Conservation (phyloP, 2,888 invertebrate genomes). For the Andrena minutula region DNA sequence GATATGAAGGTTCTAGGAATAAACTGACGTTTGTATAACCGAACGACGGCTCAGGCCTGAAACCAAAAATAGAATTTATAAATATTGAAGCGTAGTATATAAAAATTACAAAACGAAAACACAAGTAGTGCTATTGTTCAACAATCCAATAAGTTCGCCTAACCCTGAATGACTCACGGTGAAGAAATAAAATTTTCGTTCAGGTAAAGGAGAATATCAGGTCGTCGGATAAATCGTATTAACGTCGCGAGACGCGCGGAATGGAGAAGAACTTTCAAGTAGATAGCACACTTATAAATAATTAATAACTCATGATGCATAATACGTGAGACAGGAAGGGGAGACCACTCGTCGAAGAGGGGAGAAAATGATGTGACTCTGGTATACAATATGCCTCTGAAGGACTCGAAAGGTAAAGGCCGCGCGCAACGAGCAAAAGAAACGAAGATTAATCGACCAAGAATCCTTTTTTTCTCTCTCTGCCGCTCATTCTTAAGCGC, state of each 20-base stretch:
- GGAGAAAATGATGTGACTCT: constrained; percentile 51
- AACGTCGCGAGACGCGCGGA: constrained; percentile 34
- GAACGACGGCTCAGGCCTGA: too few species aligned
- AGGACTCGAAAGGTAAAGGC: constrained; percentile 55
- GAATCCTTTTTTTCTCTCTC: constrained; percentile 37
- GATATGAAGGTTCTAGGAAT: neutral
- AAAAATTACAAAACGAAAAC: too few species aligned
- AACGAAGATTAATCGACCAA: constrained; percentile 68
- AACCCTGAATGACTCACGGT: constrained; percentile 41
- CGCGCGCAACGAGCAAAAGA: constrained; percentile 54
- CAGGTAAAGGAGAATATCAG: constrained; percentile 30
- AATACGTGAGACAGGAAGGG: constrained; percentile 39
- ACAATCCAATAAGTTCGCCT: too few species aligned
- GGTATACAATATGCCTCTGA: constrained; percentile 57
- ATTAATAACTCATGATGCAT: constrained; percentile 67
- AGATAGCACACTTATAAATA: constrained; percentile 64
- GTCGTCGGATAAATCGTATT: constrained; percentile 51
- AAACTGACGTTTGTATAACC: neutral
- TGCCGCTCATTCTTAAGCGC: constrained; percentile 36
- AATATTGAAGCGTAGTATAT: too few species aligned
- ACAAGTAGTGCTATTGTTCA: too few species aligned
- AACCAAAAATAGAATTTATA: too few species aligned
- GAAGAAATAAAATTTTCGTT: constrained; percentile 36
- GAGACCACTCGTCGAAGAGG: neutral
- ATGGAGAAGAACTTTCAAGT: constrained; percentile 49